Conservation (phyloP, 2,888 invertebrate genomes). For the Synanthedon formicaeformis region DNA sequence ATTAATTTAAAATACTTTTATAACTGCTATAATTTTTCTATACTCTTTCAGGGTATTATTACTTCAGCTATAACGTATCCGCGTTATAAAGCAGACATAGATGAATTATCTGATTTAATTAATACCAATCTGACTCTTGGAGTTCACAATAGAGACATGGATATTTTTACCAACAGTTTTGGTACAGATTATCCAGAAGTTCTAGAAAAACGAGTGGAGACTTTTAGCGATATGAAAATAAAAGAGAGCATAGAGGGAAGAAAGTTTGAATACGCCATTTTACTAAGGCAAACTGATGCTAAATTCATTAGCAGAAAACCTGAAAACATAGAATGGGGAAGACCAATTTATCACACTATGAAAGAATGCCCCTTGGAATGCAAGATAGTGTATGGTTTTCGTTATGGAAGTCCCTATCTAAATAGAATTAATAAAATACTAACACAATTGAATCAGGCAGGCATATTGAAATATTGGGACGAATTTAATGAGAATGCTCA, state of each 20-base stretch:
- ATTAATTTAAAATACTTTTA: too few relatives aligned
- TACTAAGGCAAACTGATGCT: constrained; percentile 58
- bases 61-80: constrained; percentile 54
- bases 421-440: constrained; percentile 55
- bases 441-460: constrained; percentile 56
- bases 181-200: constrained; percentile 17
- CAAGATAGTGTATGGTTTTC: constrained; percentile 64
- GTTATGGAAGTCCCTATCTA: constrained; percentile 71
- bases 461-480: constrained; percentile 55
- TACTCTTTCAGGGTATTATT: constrained; percentile 47
- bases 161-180: constrained; percentile 38
- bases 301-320: constrained; percentile 32
- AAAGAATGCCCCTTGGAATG: constrained; percentile 67
- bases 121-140: constrained; percentile 42
- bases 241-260: constrained; percentile 40
- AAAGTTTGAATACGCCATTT: constrained; percentile 52
- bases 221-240: constrained; percentile 46
- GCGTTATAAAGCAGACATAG: constrained; percentile 38
- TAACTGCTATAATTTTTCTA: too few relatives aligned
- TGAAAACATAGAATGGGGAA: constrained; percentile 40
- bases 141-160: constrained; percentile 42
- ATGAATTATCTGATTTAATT: constrained; percentile 28
- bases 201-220: constrained; percentile 37
- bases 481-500: constrained; percentile 34
- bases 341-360: constrained; percentile 59